Evolutionary conservation across 1,140 invertebrate species (phyloP).

Genomic region (Paralvinella palmiformis): DNA sequence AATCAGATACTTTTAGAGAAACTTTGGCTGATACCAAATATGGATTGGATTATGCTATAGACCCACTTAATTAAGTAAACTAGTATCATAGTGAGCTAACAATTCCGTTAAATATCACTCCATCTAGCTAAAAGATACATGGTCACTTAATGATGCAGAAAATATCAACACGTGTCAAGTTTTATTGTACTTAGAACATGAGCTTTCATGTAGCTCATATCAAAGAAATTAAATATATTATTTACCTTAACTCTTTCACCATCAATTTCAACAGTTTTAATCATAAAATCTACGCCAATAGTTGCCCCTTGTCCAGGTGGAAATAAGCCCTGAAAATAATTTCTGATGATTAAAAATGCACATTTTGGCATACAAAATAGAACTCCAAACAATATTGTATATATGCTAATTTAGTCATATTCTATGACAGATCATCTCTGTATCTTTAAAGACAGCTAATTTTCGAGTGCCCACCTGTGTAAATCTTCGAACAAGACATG

Average conservation of each 20-base stretch:
- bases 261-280: conserved; percentile 46
- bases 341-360: not conserved
- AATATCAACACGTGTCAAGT: too few species aligned
- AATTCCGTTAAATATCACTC: not conserved
- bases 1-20: too few species aligned
- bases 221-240: not conserved
- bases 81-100: not conserved
- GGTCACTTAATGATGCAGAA: not conserved
- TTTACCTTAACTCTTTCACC: conserved; percentile 46
- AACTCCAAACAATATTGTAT: too few species aligned
- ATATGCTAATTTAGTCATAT: too few species aligned
- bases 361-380: not conserved
- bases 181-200: too few species aligned
- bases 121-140: not conserved
- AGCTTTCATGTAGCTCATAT: too few species aligned
- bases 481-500: conserved; percentile 46
- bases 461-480: conserved; percentile 36
- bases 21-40: too few species aligned
- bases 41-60: too few species aligned
- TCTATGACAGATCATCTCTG: too few species aligned
- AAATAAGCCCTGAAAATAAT: conserved; percentile 40
- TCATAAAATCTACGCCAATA: conserved; percentile 50
- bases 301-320: conserved; percentile 47
- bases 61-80: not conserved
- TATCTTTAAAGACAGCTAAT: too few species aligned